Conservation (phyloP, 2,888 invertebrate species). For the Agrotis clavis region DNA sequence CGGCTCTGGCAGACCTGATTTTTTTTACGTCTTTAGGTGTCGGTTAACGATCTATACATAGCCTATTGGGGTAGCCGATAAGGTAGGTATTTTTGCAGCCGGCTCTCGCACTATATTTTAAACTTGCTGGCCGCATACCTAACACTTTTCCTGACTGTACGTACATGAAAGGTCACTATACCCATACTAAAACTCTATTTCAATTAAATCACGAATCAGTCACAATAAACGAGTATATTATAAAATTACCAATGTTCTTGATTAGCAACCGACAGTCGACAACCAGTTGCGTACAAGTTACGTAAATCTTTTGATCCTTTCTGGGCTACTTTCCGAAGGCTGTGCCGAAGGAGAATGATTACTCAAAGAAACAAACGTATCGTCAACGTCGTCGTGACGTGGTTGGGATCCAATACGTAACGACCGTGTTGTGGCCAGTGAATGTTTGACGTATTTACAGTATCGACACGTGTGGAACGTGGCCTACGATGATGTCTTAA, state of each 20-base stretch:
- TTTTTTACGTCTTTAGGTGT: too few relatives aligned
- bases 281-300: not conserved
- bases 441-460: not conserved
- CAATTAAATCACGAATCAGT: conserved; percentile 4
- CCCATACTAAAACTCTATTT: conserved; percentile 1
- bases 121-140: too few relatives aligned
- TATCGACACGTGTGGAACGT: too few relatives aligned
- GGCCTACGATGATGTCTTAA: too few relatives aligned
- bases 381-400: not conserved
- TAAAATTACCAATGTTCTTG: not conserved
- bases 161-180: not conserved
- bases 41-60: too few relatives aligned
- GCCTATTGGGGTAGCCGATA: too few relatives aligned
- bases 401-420: not conserved
- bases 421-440: not conserved
- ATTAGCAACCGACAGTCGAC: not conserved
- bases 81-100: too few relatives aligned
- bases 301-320: not conserved
- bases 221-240: not conserved
- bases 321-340: not conserved
- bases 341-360: not conserved
- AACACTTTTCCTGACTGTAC: too few relatives aligned
- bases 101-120: too few relatives aligned
- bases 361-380: not conserved
- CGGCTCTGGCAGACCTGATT: too few relatives aligned